These are phyloP conservation scores for Limnephilus rhombicus DNA, from an alignment of 2,888 invertebrate genomes.

Conservation along the genomic window DNA sequence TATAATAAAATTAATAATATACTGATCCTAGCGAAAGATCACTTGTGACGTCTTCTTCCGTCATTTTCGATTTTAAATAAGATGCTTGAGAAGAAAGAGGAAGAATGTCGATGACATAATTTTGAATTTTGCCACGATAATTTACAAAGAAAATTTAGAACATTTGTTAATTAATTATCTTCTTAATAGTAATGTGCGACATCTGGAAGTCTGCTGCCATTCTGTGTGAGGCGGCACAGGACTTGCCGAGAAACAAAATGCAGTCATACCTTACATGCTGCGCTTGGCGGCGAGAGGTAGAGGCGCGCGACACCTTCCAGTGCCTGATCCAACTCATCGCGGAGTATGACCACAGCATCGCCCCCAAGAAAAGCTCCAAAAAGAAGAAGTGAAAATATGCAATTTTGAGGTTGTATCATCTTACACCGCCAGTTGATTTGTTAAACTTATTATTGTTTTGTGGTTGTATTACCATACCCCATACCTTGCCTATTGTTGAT, in stretches of 20 bases:
- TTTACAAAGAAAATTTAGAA: neutral
- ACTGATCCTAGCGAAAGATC: no score
- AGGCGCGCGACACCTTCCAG: conserved; percentile 65
- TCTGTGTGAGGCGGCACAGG: conserved; percentile 78
- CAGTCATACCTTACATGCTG: conserved; percentile 69
- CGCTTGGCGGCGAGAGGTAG: conserved; percentile 73
- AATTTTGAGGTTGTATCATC: neutral
- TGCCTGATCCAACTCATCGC: conserved; percentile 67
- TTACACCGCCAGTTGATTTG: neutral
- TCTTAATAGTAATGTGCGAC: conserved; percentile 74
- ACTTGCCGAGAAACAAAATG: conserved; percentile 68
- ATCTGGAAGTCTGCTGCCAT: conserved; percentile 83
- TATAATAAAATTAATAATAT: no score
- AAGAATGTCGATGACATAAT: no score
- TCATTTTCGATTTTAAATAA: no score
- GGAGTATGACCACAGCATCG: conserved; percentile 67
- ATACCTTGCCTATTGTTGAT: neutral
- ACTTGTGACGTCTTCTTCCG: no score
- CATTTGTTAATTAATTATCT: conserved; percentile 27
- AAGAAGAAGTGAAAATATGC: conserved; percentile 21
- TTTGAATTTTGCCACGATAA: neutral
- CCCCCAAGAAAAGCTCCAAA: neutral
- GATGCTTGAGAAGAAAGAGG: no score
- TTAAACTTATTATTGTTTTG: neutral
- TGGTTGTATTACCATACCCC: neutral